phyloP scores from a whole-genome alignment of 30 jellyfish, hydroid and myxozoan genomes.

The Aurelia coerulea region DNA sequence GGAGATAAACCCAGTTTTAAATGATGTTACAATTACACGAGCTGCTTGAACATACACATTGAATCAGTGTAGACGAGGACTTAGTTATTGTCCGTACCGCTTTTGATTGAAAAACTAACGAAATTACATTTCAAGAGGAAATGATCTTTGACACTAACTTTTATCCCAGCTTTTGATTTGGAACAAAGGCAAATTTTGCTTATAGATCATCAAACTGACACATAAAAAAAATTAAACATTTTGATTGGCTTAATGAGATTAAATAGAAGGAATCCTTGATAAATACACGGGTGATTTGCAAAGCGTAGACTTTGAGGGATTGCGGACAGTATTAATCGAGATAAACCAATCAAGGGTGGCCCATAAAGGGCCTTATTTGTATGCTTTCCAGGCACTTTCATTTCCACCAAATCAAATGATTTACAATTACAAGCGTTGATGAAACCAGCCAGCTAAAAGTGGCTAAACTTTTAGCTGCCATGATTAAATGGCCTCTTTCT shows the following conservation, averaged over 20 bases:
- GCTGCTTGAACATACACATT: too few species aligned
- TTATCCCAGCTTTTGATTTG: conserved; percentile 7
- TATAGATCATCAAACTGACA: conserved; percentile 25
- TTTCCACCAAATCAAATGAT: too few species aligned
- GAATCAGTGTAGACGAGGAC: neutral
- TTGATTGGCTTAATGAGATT: conserved; percentile 22
- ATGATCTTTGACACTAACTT: conserved; percentile 43
- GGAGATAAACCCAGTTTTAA: conserved; percentile 43
- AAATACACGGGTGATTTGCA: neutral
- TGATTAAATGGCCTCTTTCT: too few species aligned
- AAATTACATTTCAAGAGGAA: conserved; percentile 37
- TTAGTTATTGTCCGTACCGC: conserved; percentile 25
- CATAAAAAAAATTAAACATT: neutral
- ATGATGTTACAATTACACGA: conserved; percentile 37
- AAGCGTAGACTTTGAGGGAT: too few species aligned
- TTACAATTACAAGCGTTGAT: too few species aligned
- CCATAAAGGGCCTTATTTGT: too few species aligned
- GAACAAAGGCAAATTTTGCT: conserved; percentile 13
- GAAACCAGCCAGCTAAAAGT: too few species aligned
- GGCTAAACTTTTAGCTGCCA: too few species aligned
- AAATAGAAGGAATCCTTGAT: neutral
- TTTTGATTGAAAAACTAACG: conserved; percentile 29
- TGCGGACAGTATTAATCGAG: too few species aligned
- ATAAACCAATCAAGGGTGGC: too few species aligned
- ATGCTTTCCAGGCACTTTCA: too few species aligned